Base-by-base conservation (phyloP, 2,113 vertebrate genomes). In the Trachemys scripta region DNA sequence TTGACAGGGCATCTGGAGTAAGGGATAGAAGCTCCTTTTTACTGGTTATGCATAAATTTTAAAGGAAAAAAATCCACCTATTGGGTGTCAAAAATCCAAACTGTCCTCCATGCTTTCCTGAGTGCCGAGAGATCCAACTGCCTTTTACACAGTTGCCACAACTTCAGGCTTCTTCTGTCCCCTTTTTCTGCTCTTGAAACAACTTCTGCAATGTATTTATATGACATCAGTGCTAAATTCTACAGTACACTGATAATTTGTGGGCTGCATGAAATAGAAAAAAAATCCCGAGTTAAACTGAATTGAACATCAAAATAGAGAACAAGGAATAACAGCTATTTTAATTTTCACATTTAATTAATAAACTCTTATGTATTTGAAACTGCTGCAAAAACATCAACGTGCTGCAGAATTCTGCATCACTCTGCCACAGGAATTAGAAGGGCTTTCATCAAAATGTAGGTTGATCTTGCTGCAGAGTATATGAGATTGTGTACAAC, bases 321-420 rank as follows among this genome's bases (percentile, higher is more conserved):
- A 51, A 79, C 1, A 2, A 0, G 25, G 57, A 45, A 62, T 87
- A 2, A 54, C 56, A 57, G 4, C 45, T 95, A 3, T 53, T 72
- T 16, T 84, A 45, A 0, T 82, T 27, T 86, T 45, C 54, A 1
- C 57, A 31, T 83, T 59, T 42, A 82, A 57, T 27, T 56, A 82
- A 45, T 45, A 57, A 82, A 57, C 8, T 14, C 75, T 8, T 19
- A 56, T 89, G 25, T 8, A 3, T 75, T 85, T 95, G 62, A 1
- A 53, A 84, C 65, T 94, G 27, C 24, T 38, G 3, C 12, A 75
- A 51, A 19, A 93, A 10, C 54, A 45, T 8, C 38, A 80, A 3
- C 0, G 0, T 72, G n/a, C 3, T 4, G 25, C 6, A 5, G 3
- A 83, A 72, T 90, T 69, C 22, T 95, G 24, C 4, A 1, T 45